Percentiles rank a stretch among this genome's conserved stretches.
Evolutionary conservation across 2,113 vertebrate genomes (phyloP).

Genomic region (Catharus fuscescens): DNA sequence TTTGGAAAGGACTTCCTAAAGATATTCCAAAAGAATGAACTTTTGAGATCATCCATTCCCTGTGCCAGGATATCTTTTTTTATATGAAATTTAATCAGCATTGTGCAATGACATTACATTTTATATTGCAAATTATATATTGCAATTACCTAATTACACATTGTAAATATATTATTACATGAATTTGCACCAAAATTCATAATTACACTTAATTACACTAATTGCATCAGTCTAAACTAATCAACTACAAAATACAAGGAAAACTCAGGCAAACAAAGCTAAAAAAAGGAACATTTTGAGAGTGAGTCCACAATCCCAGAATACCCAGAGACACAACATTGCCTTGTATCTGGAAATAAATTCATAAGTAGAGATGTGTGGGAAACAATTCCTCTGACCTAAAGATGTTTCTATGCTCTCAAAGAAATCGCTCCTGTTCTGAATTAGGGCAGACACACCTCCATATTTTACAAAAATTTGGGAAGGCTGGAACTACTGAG

Average conservation of each 20-base stretch:
- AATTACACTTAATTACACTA: conserved; percentile 75
- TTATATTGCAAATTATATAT: conserved; percentile 71
- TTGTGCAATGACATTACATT: conserved; percentile 47
- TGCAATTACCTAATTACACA: conserved; percentile 73
- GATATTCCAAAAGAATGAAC: conserved; percentile 19
- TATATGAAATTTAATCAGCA: conserved; percentile 38
- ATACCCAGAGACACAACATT: not conserved
- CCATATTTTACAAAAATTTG: not conserved
- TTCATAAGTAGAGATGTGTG: not conserved
- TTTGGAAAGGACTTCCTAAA: conserved; percentile 23
- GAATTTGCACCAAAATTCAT: conserved; percentile 71
- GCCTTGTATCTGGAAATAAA: not conserved
- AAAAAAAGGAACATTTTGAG: not conserved
- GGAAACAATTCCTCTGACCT: not conserved
- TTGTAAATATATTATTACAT: conserved; percentile 72
- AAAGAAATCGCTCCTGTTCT: not conserved
- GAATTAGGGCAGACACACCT: not conserved
- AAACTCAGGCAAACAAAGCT: conserved; percentile 51
- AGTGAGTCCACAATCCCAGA: not conserved
- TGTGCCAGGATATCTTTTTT: conserved; percentile 32
- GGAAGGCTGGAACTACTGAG: not conserved
- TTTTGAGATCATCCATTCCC: conserved; percentile 16
- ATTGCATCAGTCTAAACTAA: conserved; percentile 70
- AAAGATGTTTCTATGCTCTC: not conserved
- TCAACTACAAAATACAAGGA: conserved; percentile 58